These are phyloP conservation scores for Andrena fulva DNA, from an alignment of 2,888 invertebrate genomes.

Conservation along the genomic window DNA sequence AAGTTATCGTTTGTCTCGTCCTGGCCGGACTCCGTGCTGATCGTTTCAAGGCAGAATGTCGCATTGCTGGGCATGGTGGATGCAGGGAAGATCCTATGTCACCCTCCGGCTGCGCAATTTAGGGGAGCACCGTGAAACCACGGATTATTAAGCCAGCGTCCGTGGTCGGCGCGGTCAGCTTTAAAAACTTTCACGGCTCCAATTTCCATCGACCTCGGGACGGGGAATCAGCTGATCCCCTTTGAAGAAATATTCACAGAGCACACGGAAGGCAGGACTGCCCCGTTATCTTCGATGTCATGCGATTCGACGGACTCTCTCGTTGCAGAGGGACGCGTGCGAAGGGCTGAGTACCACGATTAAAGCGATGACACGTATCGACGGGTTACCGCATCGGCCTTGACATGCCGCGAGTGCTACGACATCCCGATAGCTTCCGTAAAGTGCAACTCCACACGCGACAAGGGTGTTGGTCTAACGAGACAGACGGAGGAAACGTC, in stretches of 20 bases:
- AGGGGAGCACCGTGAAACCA: not conserved
- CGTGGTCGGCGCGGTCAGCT: constrained; percentile 9
- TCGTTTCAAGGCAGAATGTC: not conserved
- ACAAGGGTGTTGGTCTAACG: not conserved
- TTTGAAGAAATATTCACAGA: not conserved
- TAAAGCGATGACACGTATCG: constrained; percentile 18
- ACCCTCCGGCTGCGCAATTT: not conserved
- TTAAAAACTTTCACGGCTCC: not conserved
- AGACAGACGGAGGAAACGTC: not conserved
- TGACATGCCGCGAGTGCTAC: constrained; percentile 46
- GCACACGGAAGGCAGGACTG: not conserved
- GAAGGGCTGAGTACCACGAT: not conserved
- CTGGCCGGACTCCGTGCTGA: constrained; percentile 23
- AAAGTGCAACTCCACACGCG: constrained; percentile 19
- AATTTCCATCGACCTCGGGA: not conserved
- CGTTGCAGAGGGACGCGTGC: not conserved
- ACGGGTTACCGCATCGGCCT: constrained; percentile 62
- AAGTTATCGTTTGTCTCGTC: constrained; percentile 42
- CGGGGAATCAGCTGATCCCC: constrained; percentile 41
- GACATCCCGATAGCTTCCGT: not conserved
- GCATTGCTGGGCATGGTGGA: constrained; percentile 5
- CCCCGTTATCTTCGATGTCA: not conserved
- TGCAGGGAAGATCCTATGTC: not conserved
- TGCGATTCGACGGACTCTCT: not conserved
- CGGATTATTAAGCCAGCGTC: not conserved